phyloP scores from a whole-genome alignment of 2,113 vertebrate species.

The Tenebrosternarchus preto region DNA sequence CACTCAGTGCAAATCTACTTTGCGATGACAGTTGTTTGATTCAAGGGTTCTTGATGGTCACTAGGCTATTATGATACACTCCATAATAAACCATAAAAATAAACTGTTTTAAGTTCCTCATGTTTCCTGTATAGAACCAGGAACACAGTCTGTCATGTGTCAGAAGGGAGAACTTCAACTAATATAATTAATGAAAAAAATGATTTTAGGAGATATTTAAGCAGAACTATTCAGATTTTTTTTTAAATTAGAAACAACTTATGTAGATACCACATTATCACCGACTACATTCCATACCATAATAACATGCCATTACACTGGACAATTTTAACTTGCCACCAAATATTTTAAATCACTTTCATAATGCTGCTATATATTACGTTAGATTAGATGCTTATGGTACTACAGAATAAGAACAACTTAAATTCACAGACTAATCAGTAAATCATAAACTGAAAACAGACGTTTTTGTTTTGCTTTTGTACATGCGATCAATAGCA shows the following conservation, averaged over 20 bases:
- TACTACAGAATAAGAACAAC: too few species aligned
- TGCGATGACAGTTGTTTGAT: slow-evolving; percentile 9
- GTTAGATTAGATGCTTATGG: too few species aligned
- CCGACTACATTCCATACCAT: not conserved
- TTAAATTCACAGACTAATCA: too few species aligned
- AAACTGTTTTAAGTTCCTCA: too few species aligned
- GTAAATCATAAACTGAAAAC: too few species aligned
- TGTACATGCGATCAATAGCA: too few species aligned
- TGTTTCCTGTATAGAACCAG: too few species aligned
- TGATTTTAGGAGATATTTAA: not conserved
- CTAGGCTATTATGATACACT: not conserved
- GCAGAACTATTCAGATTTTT: not conserved
- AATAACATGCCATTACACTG: not conserved
- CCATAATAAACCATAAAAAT: slow-evolving; percentile 5
- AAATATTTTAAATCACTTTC: too few species aligned
- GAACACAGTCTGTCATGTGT: not conserved
- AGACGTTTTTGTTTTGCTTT: too few species aligned
- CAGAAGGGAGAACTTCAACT: not conserved
- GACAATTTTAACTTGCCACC: too few species aligned
- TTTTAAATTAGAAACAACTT: too few species aligned
- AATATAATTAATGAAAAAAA: not conserved
- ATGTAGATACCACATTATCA: not conserved
- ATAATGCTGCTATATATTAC: too few species aligned
- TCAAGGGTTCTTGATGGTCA: slow-evolving; percentile 17
- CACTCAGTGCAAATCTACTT: not conserved